These are phyloP conservation scores for Ctenodactylus gundi DNA, from an alignment of 2,113 vertebrate species.

Conservation along the genomic window DNA sequence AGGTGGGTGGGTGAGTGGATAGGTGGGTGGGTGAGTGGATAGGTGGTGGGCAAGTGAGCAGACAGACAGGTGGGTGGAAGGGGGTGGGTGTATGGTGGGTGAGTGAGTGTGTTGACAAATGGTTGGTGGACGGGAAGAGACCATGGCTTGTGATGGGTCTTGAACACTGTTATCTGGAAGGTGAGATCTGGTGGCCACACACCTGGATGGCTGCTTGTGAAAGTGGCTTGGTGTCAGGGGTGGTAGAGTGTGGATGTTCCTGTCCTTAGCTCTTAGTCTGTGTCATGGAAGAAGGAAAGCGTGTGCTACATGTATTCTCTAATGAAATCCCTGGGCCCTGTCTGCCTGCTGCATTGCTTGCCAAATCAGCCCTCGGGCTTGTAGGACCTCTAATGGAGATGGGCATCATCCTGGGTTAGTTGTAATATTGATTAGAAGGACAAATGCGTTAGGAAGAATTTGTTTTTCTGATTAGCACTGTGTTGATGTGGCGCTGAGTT, in stretches of 20 bases:
- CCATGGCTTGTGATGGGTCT: no score
- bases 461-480: neutral
- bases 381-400: neutral
- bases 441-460: neutral
- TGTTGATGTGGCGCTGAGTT: neutral
- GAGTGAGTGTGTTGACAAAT: neutral
- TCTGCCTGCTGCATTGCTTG: neutral
- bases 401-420: neutral
- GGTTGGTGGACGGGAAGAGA: neutral
- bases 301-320: no score
- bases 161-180: neutral
- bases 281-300: neutral
- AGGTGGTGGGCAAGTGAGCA: no score
- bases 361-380: neutral
- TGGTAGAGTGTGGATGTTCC: no score
- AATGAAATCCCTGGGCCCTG: neutral
- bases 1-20: neutral
- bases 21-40: no score
- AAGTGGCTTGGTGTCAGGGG: neutral
- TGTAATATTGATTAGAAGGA: neutral
- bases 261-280: neutral
- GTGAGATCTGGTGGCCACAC: neutral
- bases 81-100: neutral
- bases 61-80: accelerated
- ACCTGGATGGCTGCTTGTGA: neutral